A percentile compares a stretch with the other conserved stretches of the same genome.
These are phyloP conservation scores for Euleptes europaea DNA, from an alignment of 2,113 vertebrate species.

Conservation along the genomic window DNA sequence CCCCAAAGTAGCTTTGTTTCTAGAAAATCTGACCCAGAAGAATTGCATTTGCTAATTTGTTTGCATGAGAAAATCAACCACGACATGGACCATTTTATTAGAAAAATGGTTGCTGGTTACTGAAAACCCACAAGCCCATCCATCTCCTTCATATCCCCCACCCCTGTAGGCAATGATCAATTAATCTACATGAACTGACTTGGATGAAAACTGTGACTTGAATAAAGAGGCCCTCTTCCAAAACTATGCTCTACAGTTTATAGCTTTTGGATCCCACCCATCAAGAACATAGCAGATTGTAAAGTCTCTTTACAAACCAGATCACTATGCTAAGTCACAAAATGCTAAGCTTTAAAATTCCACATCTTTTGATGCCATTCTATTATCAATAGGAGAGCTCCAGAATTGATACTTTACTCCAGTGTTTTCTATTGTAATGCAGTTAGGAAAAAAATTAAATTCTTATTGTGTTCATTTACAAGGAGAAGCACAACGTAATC, in stretches of 20 bases:
- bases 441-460: not conserved
- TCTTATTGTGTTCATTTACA: not conserved
- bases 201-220: not conserved
- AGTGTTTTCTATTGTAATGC: not conserved
- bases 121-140: not conserved
- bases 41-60: not conserved
- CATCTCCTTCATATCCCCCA: not conserved
- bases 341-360: slow-evolving; percentile 1
- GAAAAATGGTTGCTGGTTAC: not conserved
- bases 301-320: not conserved
- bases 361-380: not conserved
- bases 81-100: not conserved
- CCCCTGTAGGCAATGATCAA: not conserved
- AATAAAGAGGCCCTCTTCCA: slow-evolving; percentile 35
- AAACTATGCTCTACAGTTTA: not conserved
- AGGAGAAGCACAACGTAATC: no score
- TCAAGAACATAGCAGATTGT: not conserved
- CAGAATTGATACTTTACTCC: not conserved
- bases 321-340: not conserved
- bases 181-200: not conserved
- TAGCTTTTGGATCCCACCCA: not conserved
- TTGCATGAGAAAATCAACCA: slow-evolving; percentile 1
- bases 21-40: not conserved
- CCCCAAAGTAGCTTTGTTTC: not conserved
- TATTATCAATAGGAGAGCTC: not conserved